Evolutionary conservation across 1,140 invertebrate genomes (phyloP), one percentile per base, ranked within the genome.

Genomic region (Tigriopus japonicus): DNA sequence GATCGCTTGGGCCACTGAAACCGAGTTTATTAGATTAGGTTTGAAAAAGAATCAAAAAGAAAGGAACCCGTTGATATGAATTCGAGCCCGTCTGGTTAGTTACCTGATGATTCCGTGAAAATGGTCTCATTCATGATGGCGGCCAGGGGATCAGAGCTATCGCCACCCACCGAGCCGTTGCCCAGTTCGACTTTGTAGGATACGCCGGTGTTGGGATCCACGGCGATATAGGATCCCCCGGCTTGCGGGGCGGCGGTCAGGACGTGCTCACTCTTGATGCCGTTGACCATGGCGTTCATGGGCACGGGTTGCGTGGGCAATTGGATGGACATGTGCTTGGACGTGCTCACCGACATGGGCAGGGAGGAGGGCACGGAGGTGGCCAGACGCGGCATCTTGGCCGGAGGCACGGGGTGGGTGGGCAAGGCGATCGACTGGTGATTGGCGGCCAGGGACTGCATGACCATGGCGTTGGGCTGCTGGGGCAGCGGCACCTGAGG

Each of bases 101-200:
- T 41, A 41, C 55, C 55, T 15, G 55, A 58, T 5, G 55, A 41
- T 40, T 58, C 55, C 1, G 55, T 58, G 35, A 61, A 61, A n/a
- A 61, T 61, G 13, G 59, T 61, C 19, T 61, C 43, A 42, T 61
- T 61, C 59, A 61, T 61, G 49, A 61, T 61, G 14, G 59, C 43
- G 42, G 59, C 59, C 10, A 61, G 35, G 28, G 59, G 59, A 41
- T 61, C 59, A 40, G 52, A 35, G 10, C 28, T 19, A 23, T 23
- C 40, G 40, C n/a, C 45, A 6, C 45, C 45, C 45, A 49, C n/a
- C 45, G n/a, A 21, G 21, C 55, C 55, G 23, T 58, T 58, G 24
- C 28, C 28, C 24, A 58, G 21, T 23, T 58, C 55, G 28, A 58
- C 40, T 42, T 58, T 58, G 42, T 41, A 58, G 12, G 24, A 42